Evolutionary conservation across 53 echinoderm and acorn worm genomes (phyloP).

Genomic region (Stichopus horrens): DNA sequence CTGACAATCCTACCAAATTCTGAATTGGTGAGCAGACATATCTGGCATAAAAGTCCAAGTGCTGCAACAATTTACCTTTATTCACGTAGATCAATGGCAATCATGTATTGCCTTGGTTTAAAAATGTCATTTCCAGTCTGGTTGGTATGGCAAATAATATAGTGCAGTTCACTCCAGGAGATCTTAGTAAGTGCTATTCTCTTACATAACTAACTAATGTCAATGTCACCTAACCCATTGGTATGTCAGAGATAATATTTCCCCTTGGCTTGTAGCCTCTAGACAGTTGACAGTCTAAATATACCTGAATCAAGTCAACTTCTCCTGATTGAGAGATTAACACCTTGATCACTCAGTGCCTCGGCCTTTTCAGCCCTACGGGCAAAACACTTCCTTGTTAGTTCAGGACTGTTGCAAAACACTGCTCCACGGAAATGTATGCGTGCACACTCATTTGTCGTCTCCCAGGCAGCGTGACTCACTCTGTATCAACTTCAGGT

Average conservation of each 20-base stretch:
- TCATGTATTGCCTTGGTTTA: not conserved
- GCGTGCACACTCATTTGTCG: not conserved
- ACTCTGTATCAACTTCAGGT: not conserved
- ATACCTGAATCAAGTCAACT: not conserved
- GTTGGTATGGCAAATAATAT: not conserved
- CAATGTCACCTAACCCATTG: slow-evolving; percentile 9
- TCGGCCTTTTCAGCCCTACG: not conserved
- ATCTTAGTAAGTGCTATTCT: not conserved
- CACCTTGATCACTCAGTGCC: slow-evolving; percentile 36
- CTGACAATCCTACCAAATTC: too few species aligned
- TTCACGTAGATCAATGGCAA: not conserved
- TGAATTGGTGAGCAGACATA: not conserved
- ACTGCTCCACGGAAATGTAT: not conserved
- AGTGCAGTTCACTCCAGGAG: slow-evolving; percentile 1
- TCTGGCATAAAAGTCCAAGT: not conserved
- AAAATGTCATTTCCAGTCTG: not conserved
- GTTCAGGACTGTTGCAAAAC: slow-evolving; percentile 31
- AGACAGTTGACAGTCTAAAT: slow-evolving; percentile 39
- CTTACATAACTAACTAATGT: not conserved
- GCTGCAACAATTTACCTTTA: not conserved
- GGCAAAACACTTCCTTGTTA: slow-evolving; percentile 22
- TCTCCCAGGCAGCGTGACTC: slow-evolving; percentile 29
- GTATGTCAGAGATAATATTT: slow-evolving; percentile 22
- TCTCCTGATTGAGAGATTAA: slow-evolving; percentile 43
- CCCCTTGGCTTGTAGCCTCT: not conserved